Percentiles rank a stretch among this genome's conserved stretches.
Evolutionary conservation across 2,888 invertebrate species (phyloP).

Genomic region (Nomada ferruginata): DNA sequence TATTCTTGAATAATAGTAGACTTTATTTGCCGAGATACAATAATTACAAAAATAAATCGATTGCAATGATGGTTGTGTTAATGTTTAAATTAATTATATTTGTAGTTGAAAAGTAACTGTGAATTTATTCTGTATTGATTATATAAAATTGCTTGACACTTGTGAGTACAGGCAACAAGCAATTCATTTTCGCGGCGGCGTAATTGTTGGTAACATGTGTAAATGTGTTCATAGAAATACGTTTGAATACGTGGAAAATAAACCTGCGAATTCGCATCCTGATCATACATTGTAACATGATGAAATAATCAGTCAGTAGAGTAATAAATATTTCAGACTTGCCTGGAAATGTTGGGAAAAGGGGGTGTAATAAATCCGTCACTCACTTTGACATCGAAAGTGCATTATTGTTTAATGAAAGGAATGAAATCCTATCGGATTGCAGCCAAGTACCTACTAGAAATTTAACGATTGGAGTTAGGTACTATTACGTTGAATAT

Average conservation of each 20-base stretch:
- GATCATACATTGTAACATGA: neutral
- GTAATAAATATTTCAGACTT: conserved; percentile 4
- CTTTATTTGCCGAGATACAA: too few species aligned
- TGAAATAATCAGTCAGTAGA: conserved; percentile 2
- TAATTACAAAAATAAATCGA: too few species aligned
- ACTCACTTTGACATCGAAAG: conserved; percentile 35
- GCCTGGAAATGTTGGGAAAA: neutral
- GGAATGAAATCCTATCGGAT: conserved; percentile 13
- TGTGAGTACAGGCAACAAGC: too few species aligned
- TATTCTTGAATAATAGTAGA: too few species aligned
- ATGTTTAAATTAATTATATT: too few species aligned
- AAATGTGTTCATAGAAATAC: neutral
- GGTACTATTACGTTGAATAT: neutral
- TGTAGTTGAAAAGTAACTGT: too few species aligned
- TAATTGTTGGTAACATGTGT: neutral
- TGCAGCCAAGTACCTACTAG: neutral
- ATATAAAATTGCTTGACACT: too few species aligned
- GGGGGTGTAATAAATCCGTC: conserved; percentile 35
- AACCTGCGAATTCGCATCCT: neutral
- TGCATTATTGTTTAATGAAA: conserved; percentile 27
- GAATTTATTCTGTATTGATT: too few species aligned
- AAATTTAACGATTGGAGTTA: neutral
- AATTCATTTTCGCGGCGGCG: neutral
- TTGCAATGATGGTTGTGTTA: too few species aligned
- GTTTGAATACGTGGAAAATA: neutral